These are phyloP conservation scores for Solen grandis DNA, from an alignment of 1,140 invertebrate genomes.

Conservation along the genomic window DNA sequence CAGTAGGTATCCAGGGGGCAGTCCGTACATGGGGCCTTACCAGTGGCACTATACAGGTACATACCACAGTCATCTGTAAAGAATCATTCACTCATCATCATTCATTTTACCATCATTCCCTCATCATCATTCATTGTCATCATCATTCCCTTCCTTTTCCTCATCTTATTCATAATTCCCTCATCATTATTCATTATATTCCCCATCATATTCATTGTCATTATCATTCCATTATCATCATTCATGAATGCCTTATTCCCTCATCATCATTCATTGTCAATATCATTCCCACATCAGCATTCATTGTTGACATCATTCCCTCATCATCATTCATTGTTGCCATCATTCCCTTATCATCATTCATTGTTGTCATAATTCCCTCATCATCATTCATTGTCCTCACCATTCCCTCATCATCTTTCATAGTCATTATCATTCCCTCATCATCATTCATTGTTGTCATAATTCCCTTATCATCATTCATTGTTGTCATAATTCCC, in stretches of 20 bases:
- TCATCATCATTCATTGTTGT: too few relatives aligned
- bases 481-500: too few relatives aligned
- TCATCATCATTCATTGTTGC: too few relatives aligned
- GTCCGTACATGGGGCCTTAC: slow-evolving; percentile 40
- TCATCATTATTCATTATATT: background rate
- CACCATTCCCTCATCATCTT: too few relatives aligned
- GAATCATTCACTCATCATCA: background rate
- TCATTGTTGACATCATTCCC: too few relatives aligned
- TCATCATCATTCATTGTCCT: too few relatives aligned
- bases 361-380: too few relatives aligned
- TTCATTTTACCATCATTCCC: background rate
- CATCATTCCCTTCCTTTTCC: background rate
- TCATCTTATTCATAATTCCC: background rate
- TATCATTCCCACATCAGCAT: too few relatives aligned
- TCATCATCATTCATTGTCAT: background rate
- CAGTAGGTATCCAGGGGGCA: slow-evolving; percentile 37
- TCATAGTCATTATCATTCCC: too few relatives aligned
- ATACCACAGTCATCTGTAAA: slow-evolving; percentile 8
- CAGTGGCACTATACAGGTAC: slow-evolving; percentile 8
- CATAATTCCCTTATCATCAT: too few relatives aligned
- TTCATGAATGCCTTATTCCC: background rate
- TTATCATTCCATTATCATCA: background rate
- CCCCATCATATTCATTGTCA: background rate
- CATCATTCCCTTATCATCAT: too few relatives aligned
- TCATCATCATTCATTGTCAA: too few relatives aligned